Percentiles rank a stretch among this genome's conserved stretches.
These are phyloP conservation scores for Sisor rabdophorus DNA, from an alignment of 2,113 vertebrate species.

Conservation along the genomic window DNA sequence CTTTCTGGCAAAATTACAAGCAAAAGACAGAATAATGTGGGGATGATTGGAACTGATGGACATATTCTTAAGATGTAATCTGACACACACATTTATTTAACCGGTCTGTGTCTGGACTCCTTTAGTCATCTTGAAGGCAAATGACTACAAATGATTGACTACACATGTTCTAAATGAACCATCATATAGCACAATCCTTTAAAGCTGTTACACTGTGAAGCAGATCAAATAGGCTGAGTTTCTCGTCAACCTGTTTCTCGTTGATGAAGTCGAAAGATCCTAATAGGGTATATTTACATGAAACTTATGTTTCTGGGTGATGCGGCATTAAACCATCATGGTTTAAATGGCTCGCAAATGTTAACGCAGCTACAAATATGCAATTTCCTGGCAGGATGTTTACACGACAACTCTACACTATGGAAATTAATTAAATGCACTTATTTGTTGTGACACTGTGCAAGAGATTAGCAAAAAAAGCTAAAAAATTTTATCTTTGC, in stretches of 20 bases:
- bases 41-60: conserved; percentile 84
- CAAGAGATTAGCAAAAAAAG: background rate
- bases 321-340: conserved; percentile 33
- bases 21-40: conserved; percentile 72
- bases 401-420: conserved; percentile 57
- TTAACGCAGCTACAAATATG: conserved; percentile 38
- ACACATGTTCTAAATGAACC: conserved; percentile 76
- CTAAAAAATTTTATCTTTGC: no score
- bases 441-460: conserved; percentile 56
- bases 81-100: conserved; percentile 58
- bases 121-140: conserved; percentile 43
- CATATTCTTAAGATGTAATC: conserved; percentile 74
- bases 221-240: conserved; percentile 60
- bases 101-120: conserved; percentile 1
- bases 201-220: conserved; percentile 65
- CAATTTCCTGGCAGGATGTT: background rate
- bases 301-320: conserved; percentile 19
- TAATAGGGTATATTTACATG: conserved; percentile 33
- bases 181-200: conserved; percentile 47
- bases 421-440: conserved; percentile 51
- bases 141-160: conserved; percentile 58
- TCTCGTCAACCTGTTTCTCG: conserved; percentile 14
- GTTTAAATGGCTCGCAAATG: conserved; percentile 42
- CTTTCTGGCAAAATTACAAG: conserved; percentile 63
- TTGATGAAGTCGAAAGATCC: conserved; percentile 41